Base-by-base conservation (phyloP, 2,113 vertebrate genomes). In the Dipodomys merriami region DNA sequence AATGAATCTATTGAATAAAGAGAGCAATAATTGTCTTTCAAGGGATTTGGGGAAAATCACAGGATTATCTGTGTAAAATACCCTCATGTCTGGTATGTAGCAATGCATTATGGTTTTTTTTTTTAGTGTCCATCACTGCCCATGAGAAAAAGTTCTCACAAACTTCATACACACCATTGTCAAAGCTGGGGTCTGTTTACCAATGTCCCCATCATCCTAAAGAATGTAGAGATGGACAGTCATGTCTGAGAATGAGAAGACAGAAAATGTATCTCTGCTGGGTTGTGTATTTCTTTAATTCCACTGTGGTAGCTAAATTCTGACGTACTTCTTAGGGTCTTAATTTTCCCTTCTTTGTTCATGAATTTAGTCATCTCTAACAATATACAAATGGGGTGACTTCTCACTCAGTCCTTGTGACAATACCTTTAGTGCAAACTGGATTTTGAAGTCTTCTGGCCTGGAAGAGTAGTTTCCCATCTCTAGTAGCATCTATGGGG, bases 241-340 rank as follows among this genome's bases (percentile, higher is more conserved):
- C 7, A 0, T 46, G 13, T 22, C 69, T 39, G 13, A 22, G 69
- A 39, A 20, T 20, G 46, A 25, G 5, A 3, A 0, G 1, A 1
- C 11, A 0, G 0, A 10, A n/a, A n/a, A n/a, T n/a, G 15, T n/a
- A 8, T 22, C 2, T 1, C 13, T 62, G 25, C 72, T 8, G 15
- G 39, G 44, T 3, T 25, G 12, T 46, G 1, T 5, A 1, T n/a
- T n/a, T n/a, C n/a, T n/a, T 82, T n/a, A 16, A 5, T 8, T 18
- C 29, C 5, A 20, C 39, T 29, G 2, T 2, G 22, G 23, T 35
- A 73, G 57, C 57, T 5, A 60, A 62, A 27, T 18, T 33, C 57
- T 78, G 11, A 5, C 53, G 74, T 25, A 6, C 8, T 18, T 60
- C n/a, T 68, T 23, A 19, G 39, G 25, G 12, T 39, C 33, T 84